Conservation (phyloP, 2,113 vertebrate species). For the Microcebus jonahi region DNA sequence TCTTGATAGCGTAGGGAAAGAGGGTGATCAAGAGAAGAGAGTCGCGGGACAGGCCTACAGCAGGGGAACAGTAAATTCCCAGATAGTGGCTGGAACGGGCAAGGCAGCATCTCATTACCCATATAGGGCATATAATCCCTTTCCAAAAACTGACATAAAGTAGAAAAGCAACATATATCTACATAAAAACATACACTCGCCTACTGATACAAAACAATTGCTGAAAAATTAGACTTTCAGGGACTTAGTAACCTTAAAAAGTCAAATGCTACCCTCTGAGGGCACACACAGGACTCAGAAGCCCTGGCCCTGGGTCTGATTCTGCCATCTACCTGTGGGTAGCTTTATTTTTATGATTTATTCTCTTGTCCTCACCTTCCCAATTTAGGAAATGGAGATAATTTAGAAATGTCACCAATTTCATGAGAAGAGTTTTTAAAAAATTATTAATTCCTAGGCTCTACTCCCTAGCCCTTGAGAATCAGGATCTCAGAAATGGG, state of each 20-base stretch:
- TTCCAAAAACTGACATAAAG: not conserved
- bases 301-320: not conserved
- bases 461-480: not conserved
- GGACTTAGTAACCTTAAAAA: not conserved
- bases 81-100: not conserved
- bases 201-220: not conserved
- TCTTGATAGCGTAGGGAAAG: not conserved
- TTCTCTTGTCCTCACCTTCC: not conserved
- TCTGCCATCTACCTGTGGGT: not conserved
- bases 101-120: not conserved
- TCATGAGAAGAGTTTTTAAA: not conserved
- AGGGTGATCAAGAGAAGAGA: not conserved
- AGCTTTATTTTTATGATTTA: not conserved
- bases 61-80: not conserved
- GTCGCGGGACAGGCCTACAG: rapidly evolving
- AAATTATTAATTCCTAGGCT: not conserved
- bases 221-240: not conserved
- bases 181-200: not conserved
- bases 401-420: not conserved
- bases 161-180: not conserved
- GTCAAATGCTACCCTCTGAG: not conserved
- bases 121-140: not conserved
- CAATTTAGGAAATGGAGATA: not conserved
- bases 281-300: not conserved
- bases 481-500: not conserved